Evolutionary conservation across 1,140 invertebrate species (phyloP), one percentile per base, ranked within the genome.

Genomic region (Lasaia peninsularis): DNA sequence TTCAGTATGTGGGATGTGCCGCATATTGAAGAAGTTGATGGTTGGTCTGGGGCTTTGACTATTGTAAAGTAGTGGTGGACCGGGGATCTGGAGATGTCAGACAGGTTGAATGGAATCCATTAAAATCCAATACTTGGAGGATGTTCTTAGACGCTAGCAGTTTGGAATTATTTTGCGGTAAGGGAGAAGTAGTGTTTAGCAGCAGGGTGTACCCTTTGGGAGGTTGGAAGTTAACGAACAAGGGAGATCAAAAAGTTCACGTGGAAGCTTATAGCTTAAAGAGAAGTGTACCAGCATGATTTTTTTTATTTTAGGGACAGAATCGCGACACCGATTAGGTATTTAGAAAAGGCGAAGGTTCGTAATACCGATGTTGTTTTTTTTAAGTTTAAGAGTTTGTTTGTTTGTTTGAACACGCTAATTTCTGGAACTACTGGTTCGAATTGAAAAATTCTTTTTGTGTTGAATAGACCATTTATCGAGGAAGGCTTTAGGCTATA

Each of bases 181-280:
- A 85, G 56, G 86, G 84, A n/a, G 86, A 87, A 44, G 84, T 79
- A 3, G 86, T 88, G 0, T 83, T 88, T 52, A 87, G 81, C 31
- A 80, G 71, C 44, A 62, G 86, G 32, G 67, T 82, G 2, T 87
- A 73, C 37, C 74, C 80, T 18, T 67, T 79, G 2, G 81, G 83
- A 18, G 71, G 67, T 5, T 86, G 83, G 83, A 65, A 53, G 3
- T 35, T 88, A 2, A 78, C 60, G 0, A 88, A 86, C 55, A 20
- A 68, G 3, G 79, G 81, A 51, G 59, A 65, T 0, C 78, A 80
- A 59, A 40, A 56, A 4, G 21, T 88, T 16, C 52, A 63, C 12
- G 51, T 78, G 5, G 62, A 73, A 56, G 70, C 78, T 5, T 85
- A 75, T 60, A 62, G 71, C 18, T 58, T 88, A 34, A 69, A 60